phyloP scores from a whole-genome alignment of 2,113 vertebrate genomes.

The Ptilorrhoa leucosticta region DNA sequence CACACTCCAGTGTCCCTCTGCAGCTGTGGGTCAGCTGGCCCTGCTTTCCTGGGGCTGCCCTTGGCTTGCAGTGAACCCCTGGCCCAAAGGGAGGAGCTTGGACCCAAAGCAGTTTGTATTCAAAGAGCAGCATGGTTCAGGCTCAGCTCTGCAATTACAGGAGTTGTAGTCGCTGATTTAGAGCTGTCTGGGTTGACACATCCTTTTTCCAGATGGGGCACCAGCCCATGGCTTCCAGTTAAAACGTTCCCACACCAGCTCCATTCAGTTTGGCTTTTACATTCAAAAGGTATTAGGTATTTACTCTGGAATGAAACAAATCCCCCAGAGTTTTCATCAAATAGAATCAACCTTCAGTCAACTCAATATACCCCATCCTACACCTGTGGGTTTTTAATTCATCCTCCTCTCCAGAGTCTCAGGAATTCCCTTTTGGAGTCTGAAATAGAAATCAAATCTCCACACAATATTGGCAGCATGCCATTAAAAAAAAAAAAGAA shows the following conservation, averaged over 20 bases:
- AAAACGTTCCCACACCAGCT: not conserved
- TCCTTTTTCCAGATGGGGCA: not conserved
- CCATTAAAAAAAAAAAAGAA: not conserved
- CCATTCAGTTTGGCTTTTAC: not conserved
- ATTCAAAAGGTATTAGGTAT: not conserved
- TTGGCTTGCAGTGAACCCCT: not conserved
- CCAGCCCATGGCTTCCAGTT: not conserved
- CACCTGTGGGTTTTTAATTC: conserved; percentile 18
- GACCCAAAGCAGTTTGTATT: not conserved
- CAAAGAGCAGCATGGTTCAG: not conserved
- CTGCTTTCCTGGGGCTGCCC: not conserved
- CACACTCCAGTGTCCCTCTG: not conserved
- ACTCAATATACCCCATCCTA: not conserved
- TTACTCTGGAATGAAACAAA: not conserved
- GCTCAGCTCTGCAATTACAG: not conserved
- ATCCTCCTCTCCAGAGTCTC: not conserved
- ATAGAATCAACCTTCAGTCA: not conserved
- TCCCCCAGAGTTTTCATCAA: not conserved
- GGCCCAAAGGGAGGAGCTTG: not conserved
- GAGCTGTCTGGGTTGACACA: not conserved
- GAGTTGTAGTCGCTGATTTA: not conserved
- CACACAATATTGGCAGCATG: not conserved
- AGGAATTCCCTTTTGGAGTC: conserved; percentile 14
- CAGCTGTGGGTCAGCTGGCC: not conserved
- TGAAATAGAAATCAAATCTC: conserved; percentile 20